Evolutionary conservation across 2,888 invertebrate species (phyloP), one percentile per base, ranked within the genome.

Genomic region (Drosophila formosana): DNA sequence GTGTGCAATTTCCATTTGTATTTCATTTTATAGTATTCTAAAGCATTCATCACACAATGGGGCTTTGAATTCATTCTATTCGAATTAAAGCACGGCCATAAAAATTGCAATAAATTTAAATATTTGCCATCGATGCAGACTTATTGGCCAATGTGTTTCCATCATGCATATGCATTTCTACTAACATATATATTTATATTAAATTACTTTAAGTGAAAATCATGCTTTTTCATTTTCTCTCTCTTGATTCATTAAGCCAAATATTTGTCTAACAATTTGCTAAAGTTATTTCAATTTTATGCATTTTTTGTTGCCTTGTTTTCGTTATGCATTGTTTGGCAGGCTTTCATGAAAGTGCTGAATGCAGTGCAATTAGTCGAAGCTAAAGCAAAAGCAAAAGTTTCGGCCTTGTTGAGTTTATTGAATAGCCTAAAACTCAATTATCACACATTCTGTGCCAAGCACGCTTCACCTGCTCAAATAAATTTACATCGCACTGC

Each of bases 371-470:
- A 75, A 72, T 75, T 66, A 63, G 61, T 53, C 34, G 3, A 11
- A 18, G 28, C n/a, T 2, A n/a, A 1, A 18, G 18, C 18, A 18
- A 18, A 37, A 37, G 37, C 37, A 37, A 37, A 43, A 23, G 7
- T 52, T 51, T n/a, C n/a, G 25, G 56, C 13, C 45, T 56, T 52
- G 52, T 39, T 57, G 37, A 52, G 62, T 72, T 55, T 69, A 78
- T 71, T 75, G 78, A 70, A 71, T 70, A 53, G 60, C 43, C 71
- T 50, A 70, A 80, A 82, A 78, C 85, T 70, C 80, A 85, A 85
- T 80, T 82, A 80, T 85, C 85, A 78, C 80, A 78, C 75, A 75
- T 66, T 67, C 78, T 58, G 64, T 32, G 60, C n/a, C 63, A 79
- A 72, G 64, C 70, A 66, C 65, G 46, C 67, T 66, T 62, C 32